Conservation (phyloP, 2,113 vertebrate genomes). For the Falco punctatus region DNA sequence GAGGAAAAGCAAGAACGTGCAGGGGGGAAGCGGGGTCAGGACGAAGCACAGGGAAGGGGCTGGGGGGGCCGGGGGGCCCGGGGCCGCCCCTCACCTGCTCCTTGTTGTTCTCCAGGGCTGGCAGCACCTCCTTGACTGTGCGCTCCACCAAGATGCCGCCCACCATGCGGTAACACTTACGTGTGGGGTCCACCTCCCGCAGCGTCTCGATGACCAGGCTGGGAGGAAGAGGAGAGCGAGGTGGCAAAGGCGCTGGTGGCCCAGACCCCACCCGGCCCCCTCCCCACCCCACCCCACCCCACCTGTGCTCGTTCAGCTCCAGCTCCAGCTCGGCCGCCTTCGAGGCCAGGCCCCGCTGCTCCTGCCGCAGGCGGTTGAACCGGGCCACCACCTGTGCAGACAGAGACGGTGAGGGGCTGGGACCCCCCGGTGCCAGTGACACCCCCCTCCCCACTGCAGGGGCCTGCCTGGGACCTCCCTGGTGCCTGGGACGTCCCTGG, state of each 20-base stretch:
- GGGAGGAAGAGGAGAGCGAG: background rate
- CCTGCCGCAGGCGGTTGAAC: background rate
- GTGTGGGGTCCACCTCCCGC: background rate
- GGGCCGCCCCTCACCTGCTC: background rate
- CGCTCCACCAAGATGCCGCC: background rate
- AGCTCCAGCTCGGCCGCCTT: background rate
- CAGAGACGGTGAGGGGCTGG: too few relatives aligned
- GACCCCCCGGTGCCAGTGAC: background rate
- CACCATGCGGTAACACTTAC: background rate
- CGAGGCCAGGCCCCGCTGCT: background rate
- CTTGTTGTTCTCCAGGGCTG: background rate
- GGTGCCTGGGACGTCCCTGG: too few relatives aligned
- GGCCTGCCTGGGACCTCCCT: background rate
- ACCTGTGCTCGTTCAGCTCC: background rate
- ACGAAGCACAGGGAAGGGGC: too few relatives aligned
- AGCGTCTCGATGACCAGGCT: background rate
- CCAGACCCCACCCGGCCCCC: too few relatives aligned
- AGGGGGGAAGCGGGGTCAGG: too few relatives aligned
- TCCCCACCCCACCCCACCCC: background rate
- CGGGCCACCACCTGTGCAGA: background rate
- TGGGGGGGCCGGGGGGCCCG: too few relatives aligned
- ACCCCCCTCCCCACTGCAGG: background rate
- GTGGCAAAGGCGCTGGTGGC: too few relatives aligned
- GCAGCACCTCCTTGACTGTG: background rate
- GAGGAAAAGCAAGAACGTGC: too few relatives aligned